Conservation (phyloP, 2,888 invertebrate genomes). For the Dolichomitus sp. region DNA sequence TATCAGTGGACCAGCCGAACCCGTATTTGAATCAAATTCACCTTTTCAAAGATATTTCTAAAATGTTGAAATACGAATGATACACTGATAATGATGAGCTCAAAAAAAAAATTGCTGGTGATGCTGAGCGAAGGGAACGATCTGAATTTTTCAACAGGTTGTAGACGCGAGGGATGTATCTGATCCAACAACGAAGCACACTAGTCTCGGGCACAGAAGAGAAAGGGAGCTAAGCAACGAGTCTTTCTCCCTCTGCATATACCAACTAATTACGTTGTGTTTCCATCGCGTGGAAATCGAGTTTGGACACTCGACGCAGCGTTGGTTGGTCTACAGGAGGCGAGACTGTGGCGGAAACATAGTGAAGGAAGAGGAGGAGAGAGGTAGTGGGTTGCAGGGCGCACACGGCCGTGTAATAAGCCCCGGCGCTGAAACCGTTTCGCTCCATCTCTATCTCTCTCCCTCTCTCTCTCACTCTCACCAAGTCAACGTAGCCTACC, state of each 20-base stretch:
- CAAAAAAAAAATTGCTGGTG: neutral
- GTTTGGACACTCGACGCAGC: constrained; percentile 54
- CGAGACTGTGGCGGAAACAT: constrained; percentile 20
- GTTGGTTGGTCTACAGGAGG: constrained; percentile 17
- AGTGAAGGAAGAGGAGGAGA: constrained; percentile 5
- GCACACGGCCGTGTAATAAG: constrained; percentile 67
- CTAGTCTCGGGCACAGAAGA: neutral
- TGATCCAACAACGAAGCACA: neutral
- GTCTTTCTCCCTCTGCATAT: neutral
- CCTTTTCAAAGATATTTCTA: no score
- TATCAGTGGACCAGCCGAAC: no score
- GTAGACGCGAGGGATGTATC: neutral
- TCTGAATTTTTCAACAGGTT: constrained; percentile 51
- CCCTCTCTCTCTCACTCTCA: constrained; percentile 1
- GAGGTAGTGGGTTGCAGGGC: constrained; percentile 40
- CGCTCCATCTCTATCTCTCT: neutral
- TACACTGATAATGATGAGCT: neutral
- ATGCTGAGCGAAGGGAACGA: neutral
- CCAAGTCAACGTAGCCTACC: constrained; percentile 3
- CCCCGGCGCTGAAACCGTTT: constrained; percentile 36
- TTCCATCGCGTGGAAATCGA: constrained; percentile 59
- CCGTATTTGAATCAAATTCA: no score
- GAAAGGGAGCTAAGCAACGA: neutral
- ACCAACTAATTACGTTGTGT: constrained; percentile 63
- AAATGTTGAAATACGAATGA: no score